These are phyloP conservation scores for Leptogaster cylindrica DNA, from an alignment of 2,888 invertebrate genomes.

Conservation along the genomic window DNA sequence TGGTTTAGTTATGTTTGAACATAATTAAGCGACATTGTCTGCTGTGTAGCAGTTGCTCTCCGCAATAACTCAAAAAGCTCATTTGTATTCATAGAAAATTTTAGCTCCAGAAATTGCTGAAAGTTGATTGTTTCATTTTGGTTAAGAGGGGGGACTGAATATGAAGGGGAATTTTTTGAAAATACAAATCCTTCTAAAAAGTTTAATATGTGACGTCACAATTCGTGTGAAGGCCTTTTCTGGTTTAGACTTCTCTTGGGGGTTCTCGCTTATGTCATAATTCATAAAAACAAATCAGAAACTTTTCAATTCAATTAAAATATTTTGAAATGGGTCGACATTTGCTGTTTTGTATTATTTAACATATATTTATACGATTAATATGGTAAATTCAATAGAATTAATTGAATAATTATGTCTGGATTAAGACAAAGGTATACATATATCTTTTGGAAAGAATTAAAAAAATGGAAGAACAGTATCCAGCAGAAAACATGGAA, in stretches of 20 bases:
- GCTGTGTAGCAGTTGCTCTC: slow-evolving; percentile 33
- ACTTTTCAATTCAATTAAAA: slow-evolving; percentile 39
- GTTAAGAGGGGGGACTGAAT: too few relatives aligned
- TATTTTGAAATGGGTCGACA: slow-evolving; percentile 30
- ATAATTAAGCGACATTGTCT: slow-evolving; percentile 40
- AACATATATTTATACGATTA: too few relatives aligned
- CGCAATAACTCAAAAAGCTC: slow-evolving; percentile 27
- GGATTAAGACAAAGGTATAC: too few relatives aligned
- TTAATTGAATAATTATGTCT: too few relatives aligned
- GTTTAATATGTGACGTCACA: slow-evolving; percentile 32
- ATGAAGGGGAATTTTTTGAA: too few relatives aligned
- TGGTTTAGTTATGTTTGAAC: slow-evolving; percentile 35
- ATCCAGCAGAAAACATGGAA: too few relatives aligned
- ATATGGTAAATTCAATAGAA: too few relatives aligned
- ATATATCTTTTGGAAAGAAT: too few relatives aligned
- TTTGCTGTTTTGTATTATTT: too few relatives aligned
- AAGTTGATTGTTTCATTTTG: slow-evolving; percentile 29
- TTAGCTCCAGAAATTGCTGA: slow-evolving; percentile 31
- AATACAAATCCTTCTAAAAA: background rate
- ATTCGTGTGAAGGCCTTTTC: slow-evolving; percentile 16
- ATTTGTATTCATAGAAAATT: slow-evolving; percentile 40
- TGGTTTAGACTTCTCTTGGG: slow-evolving; percentile 15
- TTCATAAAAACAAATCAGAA: slow-evolving; percentile 34
- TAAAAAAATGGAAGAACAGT: too few relatives aligned
- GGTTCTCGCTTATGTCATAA: slow-evolving; percentile 30